Base-by-base conservation (phyloP, 1,140 invertebrate genomes). In the Eupristina koningsbergeri region DNA sequence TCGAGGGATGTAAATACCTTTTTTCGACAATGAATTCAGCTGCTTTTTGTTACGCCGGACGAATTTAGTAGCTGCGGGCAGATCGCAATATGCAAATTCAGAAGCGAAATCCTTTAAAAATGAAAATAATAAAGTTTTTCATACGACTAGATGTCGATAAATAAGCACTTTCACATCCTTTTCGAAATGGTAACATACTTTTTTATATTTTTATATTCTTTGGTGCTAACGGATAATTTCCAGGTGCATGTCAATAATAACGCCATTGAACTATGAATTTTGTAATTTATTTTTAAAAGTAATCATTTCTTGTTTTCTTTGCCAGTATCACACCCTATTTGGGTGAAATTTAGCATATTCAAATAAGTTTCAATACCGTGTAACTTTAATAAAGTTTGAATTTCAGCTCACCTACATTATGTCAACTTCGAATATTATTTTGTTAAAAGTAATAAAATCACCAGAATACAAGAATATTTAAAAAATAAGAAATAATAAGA, bases 171-270 rank as follows among this genome's bases (percentile, higher is more conserved):
- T 79, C 76, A 64, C 58, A 64, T 63, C 76, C 61, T 78, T 31
- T 61, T 36, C 50, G 31, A 36, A 8, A 78, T 45, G 29, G 7
- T 47, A 71, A 71, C 34, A 13, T 15, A 34, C 19, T 61, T 77
- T 34, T 77, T 61, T 61, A 77, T n/a, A 26, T 77, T 73, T 77
- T 77, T 0, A 39, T 39, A 19, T 67, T 67, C 61, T 67, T 79
- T 6, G 39, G 29, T 69, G 22, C 41, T n/a, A 47, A 47, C 31
- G 47, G n/a, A 9, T 64, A 34, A 9, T 34, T 64, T 11, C 34
- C 2, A 6, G 29, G 36, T 36, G 22, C 8, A 22, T 39, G 3
- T 19, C n/a, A n/a, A n/a, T n/a, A 67, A 67, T 3, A 34, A 11
- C 17, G 1, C 36, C 36, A 67, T 67, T 7, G n/a, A 64, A 15